Base-by-base conservation (phyloP, 1,140 invertebrate species). In the Ceratina australensis region DNA sequence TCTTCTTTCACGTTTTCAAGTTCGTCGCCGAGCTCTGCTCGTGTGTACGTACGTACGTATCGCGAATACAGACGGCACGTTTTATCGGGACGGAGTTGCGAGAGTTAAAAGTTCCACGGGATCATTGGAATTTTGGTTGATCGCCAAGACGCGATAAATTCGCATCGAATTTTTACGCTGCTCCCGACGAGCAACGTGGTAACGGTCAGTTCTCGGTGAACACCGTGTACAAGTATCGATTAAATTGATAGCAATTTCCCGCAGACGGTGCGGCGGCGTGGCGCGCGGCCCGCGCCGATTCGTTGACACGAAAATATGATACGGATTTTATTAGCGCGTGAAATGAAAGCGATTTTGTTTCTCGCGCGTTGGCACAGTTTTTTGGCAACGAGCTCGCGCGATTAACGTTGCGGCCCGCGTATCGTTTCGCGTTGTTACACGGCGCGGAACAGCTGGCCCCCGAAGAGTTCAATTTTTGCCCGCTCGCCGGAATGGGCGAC, bases 391-490 rank as follows among this genome's bases (percentile, higher is more conserved):
- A 18, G 8, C 22, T 56, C n/a, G 18, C 50, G 67, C 76, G 72
- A 83, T 72, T 78, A 64, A 64, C 69, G 76, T 47, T 22, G 47
- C 20, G 20, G n/a, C 12, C 26, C 59, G 71, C 77, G 81, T 63
- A 72, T 74, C 69, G 76, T 57, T 79, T 71, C 54, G 47, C 81
- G 77, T 76, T 84, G 82, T 84, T 83, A 82, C 74, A 79, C 68
- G 59, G 72, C 50, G 68, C 52, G 72, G 72, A 83, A 80, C 82
- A 80, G 81, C 81, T 83, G 82, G 81, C n/a, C 33, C 33, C 33
- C 71, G 81, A 76, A 72, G 67, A 69, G 82, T 63, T 78, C 82
- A 80, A 84, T 83, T 83, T 83, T 83, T 79, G 82, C 83, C 77
- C 68, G 20, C 33, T 42, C 33, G 66, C 47, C 76, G 50, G 50